Conservation (phyloP, 2,113 vertebrate species). For the Sprattus sprattus region DNA sequence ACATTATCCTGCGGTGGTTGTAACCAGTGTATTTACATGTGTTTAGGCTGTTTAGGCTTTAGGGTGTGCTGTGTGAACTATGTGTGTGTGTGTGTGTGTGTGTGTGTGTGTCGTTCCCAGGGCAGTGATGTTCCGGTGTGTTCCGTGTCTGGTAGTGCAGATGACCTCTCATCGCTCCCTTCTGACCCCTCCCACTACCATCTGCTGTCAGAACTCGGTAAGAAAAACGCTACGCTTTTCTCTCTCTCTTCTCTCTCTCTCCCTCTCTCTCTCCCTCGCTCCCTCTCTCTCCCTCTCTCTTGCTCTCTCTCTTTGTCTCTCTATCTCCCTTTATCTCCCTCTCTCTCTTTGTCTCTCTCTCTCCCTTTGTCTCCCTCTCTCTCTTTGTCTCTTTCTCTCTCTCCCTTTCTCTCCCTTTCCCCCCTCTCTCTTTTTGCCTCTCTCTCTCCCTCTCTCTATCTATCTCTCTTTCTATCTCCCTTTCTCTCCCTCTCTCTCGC, state of each 20-base stretch:
- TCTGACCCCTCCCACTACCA: constrained; percentile 85
- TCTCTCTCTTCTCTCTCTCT: neutral
- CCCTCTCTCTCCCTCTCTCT: too few relatives aligned
- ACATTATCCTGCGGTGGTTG: neutral
- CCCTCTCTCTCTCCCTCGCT: neutral
- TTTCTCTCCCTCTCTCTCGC: too few relatives aligned
- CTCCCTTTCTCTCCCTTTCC: too few relatives aligned
- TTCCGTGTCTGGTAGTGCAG: constrained; percentile 69
- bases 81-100: constrained; percentile 37
- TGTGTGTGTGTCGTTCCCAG: constrained; percentile 59
- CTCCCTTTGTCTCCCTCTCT: too few relatives aligned
- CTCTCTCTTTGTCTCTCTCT: too few relatives aligned
- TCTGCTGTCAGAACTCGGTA: constrained; percentile 91
- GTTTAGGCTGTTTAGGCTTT: neutral
- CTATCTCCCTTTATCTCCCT: too few relatives aligned
- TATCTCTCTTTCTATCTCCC: too few relatives aligned
- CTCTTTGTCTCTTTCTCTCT: too few relatives aligned
- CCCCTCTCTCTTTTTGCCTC: too few relatives aligned
- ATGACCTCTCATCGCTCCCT: constrained; percentile 76
- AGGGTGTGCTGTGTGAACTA: neutral
- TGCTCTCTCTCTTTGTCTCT: too few relatives aligned
- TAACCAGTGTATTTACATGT: neutral
- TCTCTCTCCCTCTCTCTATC: too few relatives aligned
- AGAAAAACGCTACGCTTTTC: constrained; percentile 35
- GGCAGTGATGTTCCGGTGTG: constrained; percentile 74